Percentiles rank a stretch among this genome's conserved stretches.
Conservation (phyloP, 2,797 vertebrate genomes). For the Australoheros facetus region DNA sequence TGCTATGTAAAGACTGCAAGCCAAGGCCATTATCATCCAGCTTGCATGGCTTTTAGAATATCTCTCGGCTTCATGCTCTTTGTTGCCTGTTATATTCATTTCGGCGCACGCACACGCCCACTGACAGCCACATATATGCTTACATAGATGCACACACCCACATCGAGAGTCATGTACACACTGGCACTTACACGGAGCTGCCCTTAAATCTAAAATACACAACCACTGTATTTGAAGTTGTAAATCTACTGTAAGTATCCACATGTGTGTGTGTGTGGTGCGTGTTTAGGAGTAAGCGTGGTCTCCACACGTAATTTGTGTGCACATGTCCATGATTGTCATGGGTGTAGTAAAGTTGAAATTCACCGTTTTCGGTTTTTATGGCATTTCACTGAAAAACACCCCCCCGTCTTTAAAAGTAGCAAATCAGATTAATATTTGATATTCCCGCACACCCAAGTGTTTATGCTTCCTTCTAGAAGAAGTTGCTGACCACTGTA, state of each 20-base stretch:
- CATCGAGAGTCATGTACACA: slow-evolving; percentile 10
- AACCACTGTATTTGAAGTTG: background rate
- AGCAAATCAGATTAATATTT: slow-evolving; percentile 21
- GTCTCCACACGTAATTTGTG: background rate
- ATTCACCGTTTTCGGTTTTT: background rate
- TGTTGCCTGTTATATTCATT: slow-evolving; percentile 43
- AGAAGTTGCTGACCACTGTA: slow-evolving; percentile 32
- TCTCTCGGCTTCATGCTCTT: slow-evolving; percentile 51
- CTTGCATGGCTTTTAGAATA: slow-evolving; percentile 49
- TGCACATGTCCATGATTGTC: no score
- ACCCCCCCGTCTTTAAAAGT: background rate
- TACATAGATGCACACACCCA: slow-evolving; percentile 11
- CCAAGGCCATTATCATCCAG: slow-evolving; percentile 65
- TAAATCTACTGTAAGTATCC: background rate
- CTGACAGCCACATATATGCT: slow-evolving; percentile 14
- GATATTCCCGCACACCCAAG: background rate
- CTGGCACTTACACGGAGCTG: background rate
- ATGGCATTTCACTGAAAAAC: slow-evolving; percentile 1
- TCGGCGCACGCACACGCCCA: slow-evolving; percentile 15
- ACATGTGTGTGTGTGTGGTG: background rate
- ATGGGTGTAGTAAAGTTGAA: background rate
- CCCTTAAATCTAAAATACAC: slow-evolving; percentile 10
- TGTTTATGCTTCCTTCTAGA: slow-evolving; percentile 5
- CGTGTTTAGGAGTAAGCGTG: background rate
- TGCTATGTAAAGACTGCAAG: slow-evolving; percentile 63